Conservation (phyloP, 2,113 vertebrate species). For the Phyllostomus discolor region DNA sequence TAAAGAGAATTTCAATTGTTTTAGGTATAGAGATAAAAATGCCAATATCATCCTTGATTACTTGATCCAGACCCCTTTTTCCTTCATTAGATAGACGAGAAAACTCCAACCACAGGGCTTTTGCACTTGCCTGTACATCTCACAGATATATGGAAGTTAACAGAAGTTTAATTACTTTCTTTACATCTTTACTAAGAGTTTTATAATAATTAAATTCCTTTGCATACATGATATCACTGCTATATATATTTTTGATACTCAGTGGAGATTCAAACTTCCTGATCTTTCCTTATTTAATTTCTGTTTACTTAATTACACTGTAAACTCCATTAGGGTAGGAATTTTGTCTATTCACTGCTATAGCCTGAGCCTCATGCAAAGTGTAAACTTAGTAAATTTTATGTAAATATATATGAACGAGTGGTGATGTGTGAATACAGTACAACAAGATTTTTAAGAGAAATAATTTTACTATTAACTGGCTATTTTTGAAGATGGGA, state of each 20-base stretch:
- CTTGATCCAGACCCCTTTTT: background rate
- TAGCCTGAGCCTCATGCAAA: background rate
- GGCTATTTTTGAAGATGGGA: background rate
- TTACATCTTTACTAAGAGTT: background rate
- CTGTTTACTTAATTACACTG: background rate
- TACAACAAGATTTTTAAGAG: background rate
- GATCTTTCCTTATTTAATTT: background rate
- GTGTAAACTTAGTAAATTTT: background rate
- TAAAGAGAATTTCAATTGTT: background rate
- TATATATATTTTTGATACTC: background rate
- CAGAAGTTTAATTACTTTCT: background rate
- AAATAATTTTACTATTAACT: background rate
- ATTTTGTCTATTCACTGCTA: background rate
- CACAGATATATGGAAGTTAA: background rate
- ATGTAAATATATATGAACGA: background rate
- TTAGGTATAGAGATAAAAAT: background rate
- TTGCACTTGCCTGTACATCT: background rate
- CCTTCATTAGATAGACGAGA: background rate
- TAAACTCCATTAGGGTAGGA: background rate
- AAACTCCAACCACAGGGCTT: background rate
- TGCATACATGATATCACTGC: background rate
- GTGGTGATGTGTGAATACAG: background rate
- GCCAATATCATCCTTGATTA: background rate
- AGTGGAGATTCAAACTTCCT: background rate
- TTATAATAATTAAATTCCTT: background rate